Conservation (phyloP, 2,888 invertebrate species). For the Rhabditoides inermis region DNA sequence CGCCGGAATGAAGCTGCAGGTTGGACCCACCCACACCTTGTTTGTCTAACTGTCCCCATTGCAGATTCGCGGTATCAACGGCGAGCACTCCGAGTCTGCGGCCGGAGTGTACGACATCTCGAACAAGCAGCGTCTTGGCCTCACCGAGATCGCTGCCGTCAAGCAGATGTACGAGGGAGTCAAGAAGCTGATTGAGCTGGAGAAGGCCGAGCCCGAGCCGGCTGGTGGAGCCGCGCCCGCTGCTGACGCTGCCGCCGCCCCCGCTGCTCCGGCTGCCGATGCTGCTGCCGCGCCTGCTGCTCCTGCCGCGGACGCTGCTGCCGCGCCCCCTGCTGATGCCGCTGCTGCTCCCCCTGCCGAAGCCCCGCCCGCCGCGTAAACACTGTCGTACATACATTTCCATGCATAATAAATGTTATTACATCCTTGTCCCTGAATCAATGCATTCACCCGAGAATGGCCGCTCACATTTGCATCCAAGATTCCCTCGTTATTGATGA, state of each 20-base stretch:
- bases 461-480: too few species aligned
- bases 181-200: conserved; percentile 83
- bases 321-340: neutral
- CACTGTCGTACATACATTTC: too few species aligned
- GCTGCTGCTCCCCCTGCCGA: neutral
- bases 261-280: neutral
- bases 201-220: conserved; percentile 53
- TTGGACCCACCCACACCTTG: conserved; percentile 60
- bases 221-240: neutral
- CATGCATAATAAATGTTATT: neutral
- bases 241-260: too few species aligned
- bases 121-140: conserved; percentile 71
- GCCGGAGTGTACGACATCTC: conserved; percentile 77
- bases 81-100: conserved; percentile 63
- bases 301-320: neutral
- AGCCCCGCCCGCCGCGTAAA: too few species aligned
- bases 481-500: conserved; percentile 2
- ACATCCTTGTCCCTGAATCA: neutral
- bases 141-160: conserved; percentile 68
- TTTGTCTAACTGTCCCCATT: too few species aligned
- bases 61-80: conserved; percentile 69
- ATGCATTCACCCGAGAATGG: too few species aligned
- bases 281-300: neutral
- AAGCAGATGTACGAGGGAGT: conserved; percentile 72
- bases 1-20: conserved; percentile 68